phyloP scores from a whole-genome alignment of 2,888 invertebrate species.

The Gnatocerus cornutus region DNA sequence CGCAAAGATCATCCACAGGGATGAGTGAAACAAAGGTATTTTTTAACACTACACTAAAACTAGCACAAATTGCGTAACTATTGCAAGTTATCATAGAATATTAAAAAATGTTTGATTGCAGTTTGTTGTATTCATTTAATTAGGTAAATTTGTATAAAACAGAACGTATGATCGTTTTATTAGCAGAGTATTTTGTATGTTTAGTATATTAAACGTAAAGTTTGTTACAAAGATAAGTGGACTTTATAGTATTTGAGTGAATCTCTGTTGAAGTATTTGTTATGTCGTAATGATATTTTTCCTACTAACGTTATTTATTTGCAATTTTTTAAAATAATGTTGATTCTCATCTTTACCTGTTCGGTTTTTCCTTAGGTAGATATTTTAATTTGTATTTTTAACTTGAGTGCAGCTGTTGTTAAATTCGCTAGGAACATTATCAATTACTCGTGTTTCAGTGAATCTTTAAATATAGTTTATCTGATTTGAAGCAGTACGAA shows the following conservation, averaged over 20 bases:
- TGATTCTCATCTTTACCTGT: conserved; percentile 6
- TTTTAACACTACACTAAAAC: conserved; percentile 9
- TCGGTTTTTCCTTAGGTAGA: background rate
- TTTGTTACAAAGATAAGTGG: conserved; percentile 34
- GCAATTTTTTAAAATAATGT: conserved; percentile 23
- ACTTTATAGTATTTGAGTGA: conserved; percentile 32
- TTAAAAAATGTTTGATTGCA: conserved; percentile 4
- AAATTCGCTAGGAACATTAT: conserved; percentile 10
- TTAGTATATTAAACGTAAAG: conserved; percentile 50
- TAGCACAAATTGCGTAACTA: conserved; percentile 10
- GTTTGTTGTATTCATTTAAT: conserved; percentile 7
- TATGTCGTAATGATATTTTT: conserved; percentile 49
- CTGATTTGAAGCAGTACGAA: conserved; percentile 58
- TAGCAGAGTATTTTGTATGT: conserved; percentile 61
- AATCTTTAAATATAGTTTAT: conserved; percentile 67
- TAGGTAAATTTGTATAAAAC: conserved; percentile 9
- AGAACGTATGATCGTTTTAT: conserved; percentile 58
- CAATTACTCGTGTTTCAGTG: conserved; percentile 42
- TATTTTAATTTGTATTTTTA: conserved; percentile 33
- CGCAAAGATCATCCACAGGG: background rate
- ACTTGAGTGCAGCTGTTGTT: conserved; percentile 37
- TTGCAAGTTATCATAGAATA: background rate
- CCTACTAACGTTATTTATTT: conserved; percentile 38
- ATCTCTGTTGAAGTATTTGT: conserved; percentile 57
- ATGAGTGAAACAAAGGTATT: background rate